Evolutionary conservation across 2,113 vertebrate species (phyloP).

Genomic region (Pholis gunnellus): DNA sequence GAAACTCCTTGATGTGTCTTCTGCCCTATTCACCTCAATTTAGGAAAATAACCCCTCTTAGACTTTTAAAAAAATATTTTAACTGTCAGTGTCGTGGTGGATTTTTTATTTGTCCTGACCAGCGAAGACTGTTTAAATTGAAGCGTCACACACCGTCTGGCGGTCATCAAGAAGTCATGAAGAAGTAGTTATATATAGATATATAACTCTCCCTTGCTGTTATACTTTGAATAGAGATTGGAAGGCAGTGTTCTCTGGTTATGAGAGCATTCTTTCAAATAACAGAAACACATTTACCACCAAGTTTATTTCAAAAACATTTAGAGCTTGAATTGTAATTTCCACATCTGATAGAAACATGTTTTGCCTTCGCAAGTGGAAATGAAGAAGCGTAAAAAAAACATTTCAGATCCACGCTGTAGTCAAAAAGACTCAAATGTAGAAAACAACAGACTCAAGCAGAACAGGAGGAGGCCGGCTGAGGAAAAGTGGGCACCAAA

Average conservation of each 20-base stretch:
- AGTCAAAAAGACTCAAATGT: neutral
- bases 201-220: no score
- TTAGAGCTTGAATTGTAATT: neutral
- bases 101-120: neutral
- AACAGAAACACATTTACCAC: neutral
- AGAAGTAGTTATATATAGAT: no score
- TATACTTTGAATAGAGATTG: neutral
- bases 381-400: neutral
- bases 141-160: neutral
- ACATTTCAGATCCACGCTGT: neutral
- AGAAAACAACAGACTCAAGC: neutral
- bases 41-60: neutral
- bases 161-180: neutral
- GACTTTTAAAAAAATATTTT: neutral
- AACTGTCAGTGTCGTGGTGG: neutral
- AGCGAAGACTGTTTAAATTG: no score
- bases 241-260: neutral
- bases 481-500: neutral
- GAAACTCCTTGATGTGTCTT: neutral
- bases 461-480: neutral
- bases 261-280: neutral
- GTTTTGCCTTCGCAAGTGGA: neutral
- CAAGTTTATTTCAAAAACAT: neutral
- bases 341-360: neutral
- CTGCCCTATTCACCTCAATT: neutral